These are phyloP conservation scores for Xiphorhynchus elegans DNA, from an alignment of 2,113 vertebrate species.

Conservation along the genomic window DNA sequence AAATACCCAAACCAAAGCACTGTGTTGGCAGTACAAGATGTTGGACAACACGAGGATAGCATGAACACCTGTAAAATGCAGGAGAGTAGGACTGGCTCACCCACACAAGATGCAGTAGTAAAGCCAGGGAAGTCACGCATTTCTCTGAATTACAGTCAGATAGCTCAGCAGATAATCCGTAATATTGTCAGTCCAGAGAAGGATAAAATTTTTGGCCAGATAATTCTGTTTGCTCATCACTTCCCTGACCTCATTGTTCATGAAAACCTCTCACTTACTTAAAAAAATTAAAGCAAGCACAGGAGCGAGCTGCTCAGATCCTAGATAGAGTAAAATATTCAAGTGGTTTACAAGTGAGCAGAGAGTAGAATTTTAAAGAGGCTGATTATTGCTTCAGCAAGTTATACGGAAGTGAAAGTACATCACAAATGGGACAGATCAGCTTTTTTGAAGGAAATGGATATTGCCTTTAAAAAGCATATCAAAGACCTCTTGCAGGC, in stretches of 20 bases:
- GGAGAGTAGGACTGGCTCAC: neutral
- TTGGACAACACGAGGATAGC: neutral
- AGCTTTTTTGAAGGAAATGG: conserved; percentile 23
- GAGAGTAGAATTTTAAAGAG: conserved; percentile 37
- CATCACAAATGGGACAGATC: conserved; percentile 17
- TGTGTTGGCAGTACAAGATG: neutral
- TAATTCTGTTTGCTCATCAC: conserved; percentile 5
- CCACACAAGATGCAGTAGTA: neutral
- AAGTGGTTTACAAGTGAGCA: conserved; percentile 1
- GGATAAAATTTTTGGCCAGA: neutral
- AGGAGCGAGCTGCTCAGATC: neutral
- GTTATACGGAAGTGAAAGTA: conserved; percentile 18
- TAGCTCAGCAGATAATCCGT: neutral
- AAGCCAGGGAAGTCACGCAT: neutral
- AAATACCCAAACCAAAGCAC: neutral
- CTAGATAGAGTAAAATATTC: conserved; percentile 11
- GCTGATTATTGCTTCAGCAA: conserved; percentile 48
- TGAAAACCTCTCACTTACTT: neutral
- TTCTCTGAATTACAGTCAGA: neutral
- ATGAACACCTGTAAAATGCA: neutral
- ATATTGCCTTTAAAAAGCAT: conserved; percentile 23
- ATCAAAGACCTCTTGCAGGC: neutral
- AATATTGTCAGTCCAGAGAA: neutral
- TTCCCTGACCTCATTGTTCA: conserved; percentile 6
- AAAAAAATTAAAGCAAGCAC: neutral